Base-by-base conservation (phyloP, 1,140 invertebrate genomes). In the Nilaparvata lugens region DNA sequence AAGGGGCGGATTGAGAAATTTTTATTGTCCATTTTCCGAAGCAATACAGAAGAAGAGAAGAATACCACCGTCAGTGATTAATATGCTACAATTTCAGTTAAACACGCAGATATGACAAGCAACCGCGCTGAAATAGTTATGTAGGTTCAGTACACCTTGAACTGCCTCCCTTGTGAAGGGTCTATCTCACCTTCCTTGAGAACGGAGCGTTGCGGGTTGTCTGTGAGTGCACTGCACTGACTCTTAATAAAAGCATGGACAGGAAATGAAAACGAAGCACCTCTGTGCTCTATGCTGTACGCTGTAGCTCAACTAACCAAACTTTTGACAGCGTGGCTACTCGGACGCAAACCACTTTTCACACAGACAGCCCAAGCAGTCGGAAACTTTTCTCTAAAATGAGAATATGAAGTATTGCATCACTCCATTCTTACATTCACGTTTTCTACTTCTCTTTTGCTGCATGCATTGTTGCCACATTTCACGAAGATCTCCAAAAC, bases 221-320 rank as follows among this genome's bases (percentile, higher is more conserved):
- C 45, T 14, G 45, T 48, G 45, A 48, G 16, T 18, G 21, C 45
- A 40, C 38, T 9, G 9, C 28, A 16, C 43, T 61, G 24, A 45
- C 54, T 43, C 23, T 40, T 14, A 43, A 58, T 58, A 58, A 58
- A 58, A 58, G 6, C 28, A 51, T 21, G 28, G 14, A 51, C 38
- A 45, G 19, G 45, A 42, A 58, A 51, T 58, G 57, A 28, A 58
- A 45, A 24, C 42, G 38, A 25, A 58, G 57, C 25, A 24, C 45
- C 57, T 45, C 42, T 24, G 40, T 28, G 57, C 51, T 7, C 45
- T 52, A n/a, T n/a, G n/a, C n/a, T n/a, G n/a, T n/a, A 52, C 21
- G 16, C n/a, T 48, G 25, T 25, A 54, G 52, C n/a, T 25, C n/a
- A 18, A 18, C 16, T 16, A n/a, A 54, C 21, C 52, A 25, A 54